Conservation (phyloP, 2,888 invertebrate species). For the Macaria notata region DNA sequence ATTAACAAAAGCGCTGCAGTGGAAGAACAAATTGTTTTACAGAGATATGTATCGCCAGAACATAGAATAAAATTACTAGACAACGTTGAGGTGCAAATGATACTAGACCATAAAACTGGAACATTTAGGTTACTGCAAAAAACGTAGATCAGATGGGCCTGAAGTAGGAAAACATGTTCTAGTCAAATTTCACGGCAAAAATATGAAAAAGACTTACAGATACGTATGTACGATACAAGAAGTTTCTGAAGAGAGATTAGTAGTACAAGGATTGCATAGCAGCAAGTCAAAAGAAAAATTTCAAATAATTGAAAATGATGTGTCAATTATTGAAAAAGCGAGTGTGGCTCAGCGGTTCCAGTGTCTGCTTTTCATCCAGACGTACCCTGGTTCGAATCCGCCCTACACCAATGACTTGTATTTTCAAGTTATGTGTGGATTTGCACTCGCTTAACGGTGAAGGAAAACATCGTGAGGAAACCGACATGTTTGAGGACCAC, state of each 20-base stretch:
- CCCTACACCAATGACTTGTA: too few species aligned
- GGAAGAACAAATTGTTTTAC: slow-evolving; percentile 7
- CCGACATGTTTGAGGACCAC: too few species aligned
- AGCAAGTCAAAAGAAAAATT: slow-evolving; percentile 6
- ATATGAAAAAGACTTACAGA: slow-evolving; percentile 8
- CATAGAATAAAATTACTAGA: slow-evolving; percentile 7
- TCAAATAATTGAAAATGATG: slow-evolving; percentile 7
- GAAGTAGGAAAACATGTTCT: slow-evolving; percentile 7
- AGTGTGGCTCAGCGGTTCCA: too few species aligned
- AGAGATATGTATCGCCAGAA: slow-evolving; percentile 3
- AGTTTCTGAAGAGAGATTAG: slow-evolving; percentile 3
- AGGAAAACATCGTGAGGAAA: too few species aligned
- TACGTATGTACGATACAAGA: slow-evolving; percentile 10
- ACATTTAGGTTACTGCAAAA: slow-evolving; percentile 8
- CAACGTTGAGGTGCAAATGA: slow-evolving; percentile 10
- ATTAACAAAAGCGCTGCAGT: slow-evolving; percentile 4
- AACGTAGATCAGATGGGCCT: slow-evolving; percentile 1
- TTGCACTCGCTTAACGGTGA: too few species aligned
- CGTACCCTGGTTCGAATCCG: too few species aligned
- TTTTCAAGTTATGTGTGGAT: too few species aligned
- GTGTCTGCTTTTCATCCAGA: too few species aligned
- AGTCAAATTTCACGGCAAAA: slow-evolving; percentile 8
- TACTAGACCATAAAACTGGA: slow-evolving; percentile 11
- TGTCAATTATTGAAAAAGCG: slow-evolving; percentile 8
- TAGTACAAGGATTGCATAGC: slow-evolving; percentile 5